Evolutionary conservation across 2,113 vertebrate species (phyloP).

Genomic region (Peromyscus maniculatus): DNA sequence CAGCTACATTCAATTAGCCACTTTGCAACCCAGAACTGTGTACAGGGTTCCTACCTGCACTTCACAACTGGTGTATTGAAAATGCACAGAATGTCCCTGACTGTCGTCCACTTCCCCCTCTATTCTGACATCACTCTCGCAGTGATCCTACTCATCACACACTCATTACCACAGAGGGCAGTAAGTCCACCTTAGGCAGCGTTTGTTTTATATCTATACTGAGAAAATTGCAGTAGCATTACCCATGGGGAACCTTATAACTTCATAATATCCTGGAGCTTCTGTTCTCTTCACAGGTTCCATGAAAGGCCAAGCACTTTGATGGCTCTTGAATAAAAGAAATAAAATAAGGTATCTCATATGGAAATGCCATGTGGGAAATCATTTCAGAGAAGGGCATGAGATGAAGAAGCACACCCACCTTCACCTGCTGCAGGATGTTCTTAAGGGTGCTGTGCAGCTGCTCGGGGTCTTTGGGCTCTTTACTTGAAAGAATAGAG

Average conservation of each 20-base stretch:
- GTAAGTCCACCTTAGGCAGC: slow-evolving; percentile 2
- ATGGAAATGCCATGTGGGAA: slow-evolving; percentile 82
- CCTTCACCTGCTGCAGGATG: slow-evolving; percentile 98
- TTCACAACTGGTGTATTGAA: fast-evolving
- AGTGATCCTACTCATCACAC: background rate
- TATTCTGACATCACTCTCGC: background rate
- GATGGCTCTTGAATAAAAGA: slow-evolving; percentile 94
- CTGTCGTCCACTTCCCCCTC: background rate
- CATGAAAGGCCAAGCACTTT: slow-evolving; percentile 99
- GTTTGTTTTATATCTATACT: slow-evolving; percentile 79
- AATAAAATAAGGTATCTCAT: slow-evolving; percentile 86
- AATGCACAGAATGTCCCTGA: fast-evolving
- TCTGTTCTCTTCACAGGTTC: slow-evolving; percentile 99
- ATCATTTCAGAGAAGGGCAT: slow-evolving; percentile 74
- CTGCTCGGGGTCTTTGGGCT: slow-evolving; percentile 97
- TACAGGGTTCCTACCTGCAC: background rate
- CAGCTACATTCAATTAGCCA: background rate
- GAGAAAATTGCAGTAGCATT: slow-evolving; percentile 87
- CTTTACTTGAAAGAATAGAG: slow-evolving; percentile 92
- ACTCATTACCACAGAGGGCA: background rate
- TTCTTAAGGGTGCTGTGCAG: slow-evolving; percentile 96
- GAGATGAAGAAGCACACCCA: slow-evolving; percentile 81
- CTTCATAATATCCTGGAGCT: slow-evolving; percentile 99
- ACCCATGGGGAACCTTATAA: slow-evolving; percentile 99
- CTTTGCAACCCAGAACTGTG: background rate